These are phyloP conservation scores for Perognathus longimembris DNA, from an alignment of 2,113 vertebrate species.

Conservation along the genomic window DNA sequence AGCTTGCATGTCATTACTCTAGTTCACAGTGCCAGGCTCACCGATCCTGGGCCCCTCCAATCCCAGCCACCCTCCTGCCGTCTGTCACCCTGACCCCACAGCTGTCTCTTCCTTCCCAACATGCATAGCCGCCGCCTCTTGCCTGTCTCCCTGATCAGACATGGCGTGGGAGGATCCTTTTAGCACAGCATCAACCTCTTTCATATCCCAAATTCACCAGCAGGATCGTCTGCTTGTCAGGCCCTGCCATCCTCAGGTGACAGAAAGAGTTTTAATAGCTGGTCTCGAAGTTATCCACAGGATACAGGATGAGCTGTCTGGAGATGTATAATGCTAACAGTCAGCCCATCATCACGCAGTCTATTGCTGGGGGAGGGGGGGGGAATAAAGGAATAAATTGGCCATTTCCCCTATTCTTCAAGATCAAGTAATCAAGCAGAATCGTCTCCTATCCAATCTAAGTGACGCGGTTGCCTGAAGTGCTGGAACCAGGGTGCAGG, in stretches of 20 bases:
- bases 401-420: constrained; percentile 52
- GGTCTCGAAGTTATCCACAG: constrained; percentile 33
- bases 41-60: not conserved
- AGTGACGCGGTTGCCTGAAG: not conserved
- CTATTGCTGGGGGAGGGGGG: too few species aligned
- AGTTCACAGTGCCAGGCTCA: constrained; percentile 44
- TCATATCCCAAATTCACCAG: not conserved
- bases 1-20: constrained; percentile 58
- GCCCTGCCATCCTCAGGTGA: not conserved
- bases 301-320: constrained; percentile 11
- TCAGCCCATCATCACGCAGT: constrained; percentile 62
- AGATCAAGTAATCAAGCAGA: constrained; percentile 46
- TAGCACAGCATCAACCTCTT: not conserved
- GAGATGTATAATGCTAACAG: constrained; percentile 43
- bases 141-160: not conserved
- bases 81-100: not conserved
- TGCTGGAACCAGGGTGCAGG: not conserved
- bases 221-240: not conserved
- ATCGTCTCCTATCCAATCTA: not conserved
- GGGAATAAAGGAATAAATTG: constrained; percentile 60
- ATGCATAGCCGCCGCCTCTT: fast-evolving
- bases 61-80: not conserved
- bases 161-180: not conserved
- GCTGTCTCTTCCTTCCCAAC: not conserved
- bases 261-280: not conserved